These are phyloP conservation scores for Amphipyra tragopoginis DNA, from an alignment of 2,888 invertebrate species.

Conservation along the genomic window DNA sequence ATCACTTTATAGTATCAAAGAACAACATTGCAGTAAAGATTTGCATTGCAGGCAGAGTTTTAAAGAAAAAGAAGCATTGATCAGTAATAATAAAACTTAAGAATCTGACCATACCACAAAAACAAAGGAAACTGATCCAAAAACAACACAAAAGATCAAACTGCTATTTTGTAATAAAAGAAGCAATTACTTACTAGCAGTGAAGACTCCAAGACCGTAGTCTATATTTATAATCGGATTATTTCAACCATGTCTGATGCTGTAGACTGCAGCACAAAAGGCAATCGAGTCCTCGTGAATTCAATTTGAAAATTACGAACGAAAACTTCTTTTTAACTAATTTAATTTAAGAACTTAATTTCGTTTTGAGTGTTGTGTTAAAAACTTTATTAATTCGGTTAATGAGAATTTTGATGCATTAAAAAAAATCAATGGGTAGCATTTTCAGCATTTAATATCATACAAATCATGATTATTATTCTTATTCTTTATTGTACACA, in stretches of 20 bases:
- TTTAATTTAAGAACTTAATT: constrained; percentile 9
- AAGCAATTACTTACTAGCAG: constrained; percentile 44
- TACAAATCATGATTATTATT: too few species aligned
- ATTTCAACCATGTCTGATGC: constrained; percentile 32
- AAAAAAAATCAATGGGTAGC: too few species aligned
- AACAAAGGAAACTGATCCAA: background rate
- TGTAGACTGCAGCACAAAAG: constrained; percentile 30
- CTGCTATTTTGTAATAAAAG: constrained; percentile 48
- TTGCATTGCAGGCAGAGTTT: too few species aligned
- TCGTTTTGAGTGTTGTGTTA: too few species aligned
- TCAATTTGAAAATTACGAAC: constrained; percentile 26
- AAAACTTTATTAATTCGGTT: too few species aligned
- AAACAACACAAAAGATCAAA: constrained; percentile 43
- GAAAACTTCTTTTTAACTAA: constrained; percentile 8
- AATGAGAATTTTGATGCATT: background rate
- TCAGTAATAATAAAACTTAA: too few species aligned
- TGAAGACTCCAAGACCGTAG: constrained; percentile 20
- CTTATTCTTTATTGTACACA: too few species aligned
- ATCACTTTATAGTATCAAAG: too few species aligned
- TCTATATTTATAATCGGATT: constrained; percentile 48
- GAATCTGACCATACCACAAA: too few species aligned
- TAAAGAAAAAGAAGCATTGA: too few species aligned
- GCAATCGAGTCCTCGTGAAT: constrained; percentile 28
- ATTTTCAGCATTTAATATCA: too few species aligned
- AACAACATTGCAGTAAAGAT: too few species aligned